These are phyloP conservation scores for Alces alces DNA, from an alignment of 2,113 vertebrate genomes.

Conservation along the genomic window DNA sequence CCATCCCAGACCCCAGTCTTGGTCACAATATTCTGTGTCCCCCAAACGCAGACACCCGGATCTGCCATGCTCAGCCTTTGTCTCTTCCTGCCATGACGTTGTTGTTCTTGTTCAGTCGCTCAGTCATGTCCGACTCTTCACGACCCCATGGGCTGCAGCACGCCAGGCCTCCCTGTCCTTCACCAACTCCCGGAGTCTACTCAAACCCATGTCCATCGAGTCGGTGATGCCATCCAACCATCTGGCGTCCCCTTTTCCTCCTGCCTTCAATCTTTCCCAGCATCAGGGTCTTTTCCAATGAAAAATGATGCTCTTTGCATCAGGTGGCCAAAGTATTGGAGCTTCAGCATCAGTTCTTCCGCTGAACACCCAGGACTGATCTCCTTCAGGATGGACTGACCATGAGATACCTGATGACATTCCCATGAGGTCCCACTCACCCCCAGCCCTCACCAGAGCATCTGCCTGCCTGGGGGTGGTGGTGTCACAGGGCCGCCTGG, in stretches of 20 bases:
- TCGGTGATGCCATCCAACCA: neutral
- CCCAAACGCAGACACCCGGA: neutral
- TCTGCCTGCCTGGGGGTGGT: accelerated
- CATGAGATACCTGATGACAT: accelerated
- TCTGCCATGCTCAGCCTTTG: neutral
- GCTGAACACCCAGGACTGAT: neutral
- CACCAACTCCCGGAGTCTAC: neutral
- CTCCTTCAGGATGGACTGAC: neutral
- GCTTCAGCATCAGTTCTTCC: neutral
- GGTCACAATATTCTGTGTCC: neutral
- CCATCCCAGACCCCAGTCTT: neutral
- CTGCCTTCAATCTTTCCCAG: neutral
- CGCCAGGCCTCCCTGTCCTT: neutral
- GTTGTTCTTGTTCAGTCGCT: neutral
- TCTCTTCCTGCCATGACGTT: neutral
- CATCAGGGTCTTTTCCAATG: neutral
- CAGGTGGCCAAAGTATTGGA: neutral
- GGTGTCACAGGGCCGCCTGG: accelerated
- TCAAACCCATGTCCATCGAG: accelerated
- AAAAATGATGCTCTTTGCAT: neutral
- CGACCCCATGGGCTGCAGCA: accelerated
- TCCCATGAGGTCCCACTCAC: accelerated
- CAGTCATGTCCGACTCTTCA: neutral
- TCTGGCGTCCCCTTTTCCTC: neutral
- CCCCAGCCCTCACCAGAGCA: accelerated